phyloP scores from a whole-genome alignment of 1,140 invertebrate genomes.

The Palaemon carinicauda region DNA sequence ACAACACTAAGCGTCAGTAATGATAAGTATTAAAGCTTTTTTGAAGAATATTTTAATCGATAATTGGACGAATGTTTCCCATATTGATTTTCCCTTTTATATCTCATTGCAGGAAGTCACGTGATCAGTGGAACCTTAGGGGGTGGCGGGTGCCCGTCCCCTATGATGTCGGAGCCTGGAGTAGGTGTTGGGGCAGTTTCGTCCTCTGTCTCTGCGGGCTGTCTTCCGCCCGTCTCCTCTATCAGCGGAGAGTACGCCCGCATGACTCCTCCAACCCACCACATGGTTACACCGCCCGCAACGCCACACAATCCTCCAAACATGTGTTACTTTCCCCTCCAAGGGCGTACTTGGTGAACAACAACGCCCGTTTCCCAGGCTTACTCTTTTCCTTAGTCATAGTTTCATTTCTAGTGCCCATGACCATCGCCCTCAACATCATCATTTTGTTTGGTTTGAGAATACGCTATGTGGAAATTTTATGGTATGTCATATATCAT shows the following conservation, averaged over 20 bases:
- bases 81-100: background rate
- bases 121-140: conserved; percentile 25
- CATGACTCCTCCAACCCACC: conserved; percentile 44
- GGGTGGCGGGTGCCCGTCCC: conserved; percentile 34
- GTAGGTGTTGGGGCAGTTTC: background rate
- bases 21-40: no score
- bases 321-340: conserved; percentile 54
- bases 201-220: conserved; percentile 27
- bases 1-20: no score
- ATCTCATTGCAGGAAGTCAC: conserved; percentile 11
- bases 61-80: no score
- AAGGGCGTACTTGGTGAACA: conserved; percentile 49
- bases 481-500: background rate
- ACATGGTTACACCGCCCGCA: conserved; percentile 46
- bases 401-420: no score
- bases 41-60: no score
- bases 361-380: no score
- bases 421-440: no score
- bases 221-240: conserved; percentile 46
- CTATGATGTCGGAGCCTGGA: conserved; percentile 37
- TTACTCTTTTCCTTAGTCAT: background rate
- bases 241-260: conserved; percentile 47
- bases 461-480: no score
- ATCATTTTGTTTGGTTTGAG: no score
- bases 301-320: conserved; percentile 44